phyloP scores from a whole-genome alignment of 2,113 vertebrate genomes.

The Arvicanthis niloticus region DNA sequence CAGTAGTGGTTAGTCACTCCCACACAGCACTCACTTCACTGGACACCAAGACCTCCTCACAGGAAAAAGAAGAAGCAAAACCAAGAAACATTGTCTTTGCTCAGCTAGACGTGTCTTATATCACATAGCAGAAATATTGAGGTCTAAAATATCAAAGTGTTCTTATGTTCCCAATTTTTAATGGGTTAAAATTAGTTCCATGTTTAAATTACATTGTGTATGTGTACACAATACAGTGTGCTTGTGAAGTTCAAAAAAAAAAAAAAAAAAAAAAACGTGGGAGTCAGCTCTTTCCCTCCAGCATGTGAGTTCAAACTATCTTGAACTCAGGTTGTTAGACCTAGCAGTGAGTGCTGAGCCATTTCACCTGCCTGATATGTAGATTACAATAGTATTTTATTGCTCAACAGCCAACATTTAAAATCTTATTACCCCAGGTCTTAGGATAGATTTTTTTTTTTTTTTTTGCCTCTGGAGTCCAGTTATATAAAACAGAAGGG shows the following conservation, averaged over 20 bases:
- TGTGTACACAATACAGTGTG: not conserved
- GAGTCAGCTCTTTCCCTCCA: not conserved
- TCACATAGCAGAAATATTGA: not conserved
- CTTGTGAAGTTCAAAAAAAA: not conserved
- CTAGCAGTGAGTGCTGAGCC: not conserved
- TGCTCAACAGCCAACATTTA: not conserved
- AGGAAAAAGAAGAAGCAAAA: constrained; percentile 20
- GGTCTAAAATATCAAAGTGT: not conserved
- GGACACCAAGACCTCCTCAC: not conserved
- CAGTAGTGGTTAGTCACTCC: not conserved
- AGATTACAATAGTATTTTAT: not conserved
- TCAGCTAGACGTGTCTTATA: not conserved
- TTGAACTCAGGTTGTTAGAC: not conserved
- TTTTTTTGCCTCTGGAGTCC: not conserved
- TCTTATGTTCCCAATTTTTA: not conserved
- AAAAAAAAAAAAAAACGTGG: too few relatives aligned
- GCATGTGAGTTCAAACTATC: too few relatives aligned
- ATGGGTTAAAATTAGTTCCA: constrained; percentile 15
- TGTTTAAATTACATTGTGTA: not conserved
- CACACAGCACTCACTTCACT: not conserved
- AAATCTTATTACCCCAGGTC: not conserved
- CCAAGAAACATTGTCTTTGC: not conserved
- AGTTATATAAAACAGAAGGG: not conserved
- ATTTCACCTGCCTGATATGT: not conserved
- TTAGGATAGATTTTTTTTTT: not conserved